phyloP scores from a whole-genome alignment of 1,140 invertebrate genomes.

The Drosophila sproati region DNA sequence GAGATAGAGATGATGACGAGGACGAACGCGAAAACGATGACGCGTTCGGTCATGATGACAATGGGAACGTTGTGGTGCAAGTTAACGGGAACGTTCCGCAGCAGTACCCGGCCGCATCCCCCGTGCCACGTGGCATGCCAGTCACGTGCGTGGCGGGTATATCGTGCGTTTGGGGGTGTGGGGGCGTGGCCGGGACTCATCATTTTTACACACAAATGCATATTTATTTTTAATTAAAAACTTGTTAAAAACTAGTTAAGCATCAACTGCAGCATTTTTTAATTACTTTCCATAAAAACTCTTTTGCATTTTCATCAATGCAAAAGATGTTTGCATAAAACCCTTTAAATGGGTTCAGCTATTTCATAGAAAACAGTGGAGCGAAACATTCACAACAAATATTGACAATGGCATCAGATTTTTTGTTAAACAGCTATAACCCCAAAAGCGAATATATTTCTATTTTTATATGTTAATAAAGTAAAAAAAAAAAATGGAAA shows the following conservation, averaged over 20 bases:
- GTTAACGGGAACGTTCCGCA: slow-evolving; percentile 6
- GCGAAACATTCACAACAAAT: neutral
- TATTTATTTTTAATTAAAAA: slow-evolving; percentile 84
- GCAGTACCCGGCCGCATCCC: neutral
- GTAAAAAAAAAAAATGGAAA: no score
- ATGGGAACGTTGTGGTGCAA: slow-evolving; percentile 43
- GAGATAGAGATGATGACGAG: slow-evolving; percentile 31
- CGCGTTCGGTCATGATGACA: slow-evolving; percentile 49
- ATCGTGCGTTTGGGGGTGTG: slow-evolving; percentile 24
- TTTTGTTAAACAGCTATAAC: neutral
- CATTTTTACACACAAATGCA: slow-evolving; percentile 81
- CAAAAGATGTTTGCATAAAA: slow-evolving; percentile 82
- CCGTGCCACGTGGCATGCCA: slow-evolving; percentile 55
- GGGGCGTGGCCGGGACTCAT: slow-evolving; percentile 48
- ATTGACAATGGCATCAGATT: neutral
- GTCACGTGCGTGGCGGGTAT: slow-evolving; percentile 51
- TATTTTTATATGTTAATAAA: no score
- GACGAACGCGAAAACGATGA: slow-evolving; percentile 49
- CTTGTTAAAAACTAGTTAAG: slow-evolving; percentile 83
- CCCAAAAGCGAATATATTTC: neutral
- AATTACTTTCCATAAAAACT: slow-evolving; percentile 78
- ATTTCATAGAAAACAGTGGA: slow-evolving; percentile 33
- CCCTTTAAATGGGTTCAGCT: slow-evolving; percentile 50
- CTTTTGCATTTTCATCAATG: slow-evolving; percentile 75
- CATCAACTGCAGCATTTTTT: slow-evolving; percentile 81